phyloP scores from a whole-genome alignment of 2,797 vertebrate species.

The Bradypus variegatus region DNA sequence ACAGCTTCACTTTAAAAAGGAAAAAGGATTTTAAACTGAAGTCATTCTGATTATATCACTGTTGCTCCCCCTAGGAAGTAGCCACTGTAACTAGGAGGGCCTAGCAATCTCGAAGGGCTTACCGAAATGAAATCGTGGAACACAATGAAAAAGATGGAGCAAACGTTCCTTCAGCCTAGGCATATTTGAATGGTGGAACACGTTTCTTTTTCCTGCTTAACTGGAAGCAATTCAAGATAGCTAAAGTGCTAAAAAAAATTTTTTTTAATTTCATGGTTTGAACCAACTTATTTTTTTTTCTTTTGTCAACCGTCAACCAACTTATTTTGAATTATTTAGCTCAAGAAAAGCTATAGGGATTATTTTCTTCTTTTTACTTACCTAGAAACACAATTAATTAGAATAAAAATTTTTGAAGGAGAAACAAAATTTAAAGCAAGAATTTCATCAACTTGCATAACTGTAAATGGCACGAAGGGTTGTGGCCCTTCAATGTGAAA shows the following conservation, averaged over 20 bases:
- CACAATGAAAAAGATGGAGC: not conserved
- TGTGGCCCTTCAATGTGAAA: not conserved
- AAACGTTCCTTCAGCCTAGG: not conserved
- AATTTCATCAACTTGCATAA: not conserved
- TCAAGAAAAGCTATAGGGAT: not conserved
- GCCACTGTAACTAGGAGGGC: not conserved
- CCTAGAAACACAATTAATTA: constrained; percentile 19
- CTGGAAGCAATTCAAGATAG: constrained; percentile 1
- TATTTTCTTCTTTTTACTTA: constrained; percentile 14
- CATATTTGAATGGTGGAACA: constrained; percentile 15
- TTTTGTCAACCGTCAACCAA: not conserved
- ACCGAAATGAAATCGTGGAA: not conserved
- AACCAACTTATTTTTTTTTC: not conserved
- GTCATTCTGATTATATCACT: not conserved
- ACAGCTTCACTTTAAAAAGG: not conserved
- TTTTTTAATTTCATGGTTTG: not conserved
- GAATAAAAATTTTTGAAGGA: not conserved
- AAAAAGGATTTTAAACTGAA: not conserved
- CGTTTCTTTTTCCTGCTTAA: not conserved
- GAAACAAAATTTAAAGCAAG: not conserved
- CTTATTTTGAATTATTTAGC: constrained; percentile 19
- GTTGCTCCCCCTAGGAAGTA: not conserved
- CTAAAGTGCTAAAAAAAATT: not conserved
- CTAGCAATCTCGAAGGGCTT: not conserved
- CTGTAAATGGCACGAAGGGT: not conserved